Percentiles rank a stretch among this genome's conserved stretches.
These are phyloP conservation scores for Gymnocypris eckloni DNA, from an alignment of 2,797 vertebrate species.

Conservation along the genomic window DNA sequence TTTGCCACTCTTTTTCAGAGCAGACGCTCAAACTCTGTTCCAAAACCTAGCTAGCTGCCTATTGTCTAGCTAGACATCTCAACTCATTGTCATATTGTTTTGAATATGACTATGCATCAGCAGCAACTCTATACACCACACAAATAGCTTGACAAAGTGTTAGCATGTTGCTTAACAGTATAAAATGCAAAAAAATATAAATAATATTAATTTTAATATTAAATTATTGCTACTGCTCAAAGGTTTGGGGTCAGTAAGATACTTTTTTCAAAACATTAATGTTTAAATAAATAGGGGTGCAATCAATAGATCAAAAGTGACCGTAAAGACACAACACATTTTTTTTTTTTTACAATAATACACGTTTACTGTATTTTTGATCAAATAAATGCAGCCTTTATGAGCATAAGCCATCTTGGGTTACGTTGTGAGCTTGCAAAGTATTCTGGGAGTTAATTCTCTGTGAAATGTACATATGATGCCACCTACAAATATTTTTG, in stretches of 20 bases:
- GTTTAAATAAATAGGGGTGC: neutral
- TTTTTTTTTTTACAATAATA: neutral
- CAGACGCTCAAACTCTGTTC: conserved; percentile 5
- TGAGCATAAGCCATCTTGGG: neutral
- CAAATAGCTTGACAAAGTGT: neutral
- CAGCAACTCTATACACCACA: neutral
- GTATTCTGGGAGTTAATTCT: neutral
- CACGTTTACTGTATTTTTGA: neutral
- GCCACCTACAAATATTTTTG: neutral
- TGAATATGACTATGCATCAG: neutral
- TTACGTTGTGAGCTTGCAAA: neutral
- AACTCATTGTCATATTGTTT: neutral
- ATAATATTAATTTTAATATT: neutral
- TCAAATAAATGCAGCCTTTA: neutral
- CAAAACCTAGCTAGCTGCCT: neutral
- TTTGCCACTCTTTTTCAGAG: conserved; percentile 5
- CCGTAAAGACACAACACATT: neutral
- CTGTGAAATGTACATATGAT: neutral
- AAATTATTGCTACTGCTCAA: neutral
- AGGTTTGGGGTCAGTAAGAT: neutral
- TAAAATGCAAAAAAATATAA: neutral
- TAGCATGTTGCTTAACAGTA: neutral
- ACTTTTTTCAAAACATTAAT: neutral
- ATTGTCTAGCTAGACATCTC: neutral
- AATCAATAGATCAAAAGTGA: neutral